Base-by-base conservation (phyloP, 2,113 vertebrate species). In the Irena cyanogastra region DNA sequence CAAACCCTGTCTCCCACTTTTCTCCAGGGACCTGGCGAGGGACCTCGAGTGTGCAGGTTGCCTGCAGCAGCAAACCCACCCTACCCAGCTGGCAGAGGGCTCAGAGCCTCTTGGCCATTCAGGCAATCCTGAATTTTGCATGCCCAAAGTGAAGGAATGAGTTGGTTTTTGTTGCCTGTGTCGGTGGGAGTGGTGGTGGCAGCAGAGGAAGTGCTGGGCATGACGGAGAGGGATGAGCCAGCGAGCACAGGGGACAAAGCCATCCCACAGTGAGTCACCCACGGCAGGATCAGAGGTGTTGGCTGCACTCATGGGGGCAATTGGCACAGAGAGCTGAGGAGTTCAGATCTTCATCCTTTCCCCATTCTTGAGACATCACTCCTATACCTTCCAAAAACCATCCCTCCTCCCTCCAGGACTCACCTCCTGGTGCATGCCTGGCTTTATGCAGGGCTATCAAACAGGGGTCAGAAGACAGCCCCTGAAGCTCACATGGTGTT, bases 201-300 rank as follows among this genome's bases (percentile, higher is more conserved):
- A 7, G 75, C 53, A 61, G 60, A 57, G 10, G 37, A 54, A 28
- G 53, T 5, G 12, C 31, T 28, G 33, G 63, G 26, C 3, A 10
- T 2, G 11, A 6, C 4, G 8, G 15, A 13, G 30, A 60, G 37
- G 16, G 17, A 3, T 11, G 42, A 87, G 17, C 27, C 2, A 3
- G 16, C 7, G 69, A 37, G 27, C 24, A 13, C 1, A 13, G 44
- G 33, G 30, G 19, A 79, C 18, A 39, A 50, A 69, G n/a, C 11
- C 9, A 9, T 37, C 26, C 26, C 54, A 23, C 26, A 37, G 8
- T n/a, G 7, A 44, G 33, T 50, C 37, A 77, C 33, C 21, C 18
- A 3, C 0, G 0, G 28, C 42, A 72, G 6, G 6, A 54, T 35
- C 16, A 30, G 41, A 91, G 11, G 8, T 7, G 10, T 3, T 33